Evolutionary conservation across 2,113 vertebrate genomes (phyloP), one percentile per base, ranked within the genome.

Genomic region (Laterallus jamaicensis): DNA sequence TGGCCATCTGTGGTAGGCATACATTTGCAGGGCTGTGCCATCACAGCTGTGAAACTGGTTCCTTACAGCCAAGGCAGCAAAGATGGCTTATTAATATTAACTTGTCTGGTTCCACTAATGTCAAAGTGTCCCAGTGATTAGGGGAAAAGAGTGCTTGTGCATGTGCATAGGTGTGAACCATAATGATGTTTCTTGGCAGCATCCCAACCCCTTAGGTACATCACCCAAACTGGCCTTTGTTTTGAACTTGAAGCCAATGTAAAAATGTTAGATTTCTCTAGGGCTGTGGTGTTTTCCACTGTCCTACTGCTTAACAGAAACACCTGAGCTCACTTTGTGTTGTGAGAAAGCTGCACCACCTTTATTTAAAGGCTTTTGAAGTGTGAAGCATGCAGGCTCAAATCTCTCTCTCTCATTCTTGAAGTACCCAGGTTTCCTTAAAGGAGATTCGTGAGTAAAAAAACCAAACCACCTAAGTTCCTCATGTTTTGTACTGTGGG

Each of bases 281-380:
- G 4, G 11, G 3, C 15, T 25, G 10, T 0, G 2, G 6, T 39
- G 44, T 59, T 54, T 15, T 12, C 28, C 5, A 3, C 20, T 15
- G 10, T 15, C 14, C 16, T 47, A 6, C 19, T 20, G 5, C 42
- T 25, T 26, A 26, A 17, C 14, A 22, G 67, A 29, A 39, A 16
- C 2, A 4, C 5, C 4, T 10, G 16, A 3, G 1, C 0, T 10
- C 3, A 32, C 55, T 50, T 56, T 39, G 29, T 2, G 2, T n/a
- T 26, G 18, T 29, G 22, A 77, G 26, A 29, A 22, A 64, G 39
- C 8, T 47, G 44, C 22, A 37, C 28, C 6, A 7, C 6, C 11
- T 62, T 54, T 0, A 0, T 3, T 1, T 50, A 11, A 37, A 66
- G 31, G 6, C 49, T 69, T 70, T 11, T 35, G 19, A 7, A 12